Evolutionary conservation across 92 coral and sea anemone genomes (phyloP).

Genomic region (Epizoanthus stellaris): DNA sequence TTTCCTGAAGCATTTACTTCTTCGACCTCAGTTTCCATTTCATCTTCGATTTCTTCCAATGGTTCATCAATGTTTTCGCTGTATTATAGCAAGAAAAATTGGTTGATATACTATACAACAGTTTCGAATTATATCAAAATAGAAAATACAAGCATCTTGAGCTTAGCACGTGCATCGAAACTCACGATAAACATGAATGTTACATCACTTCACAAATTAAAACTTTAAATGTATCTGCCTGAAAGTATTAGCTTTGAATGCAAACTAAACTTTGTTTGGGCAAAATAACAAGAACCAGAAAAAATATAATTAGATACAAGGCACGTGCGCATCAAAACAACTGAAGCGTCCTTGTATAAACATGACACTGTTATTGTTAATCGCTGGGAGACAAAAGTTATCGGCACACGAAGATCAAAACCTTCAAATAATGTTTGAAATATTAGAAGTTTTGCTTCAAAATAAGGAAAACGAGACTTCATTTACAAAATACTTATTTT

Average conservation of each 20-base stretch:
- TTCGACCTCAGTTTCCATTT: slow-evolving; percentile 16
- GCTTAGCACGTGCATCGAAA: not conserved
- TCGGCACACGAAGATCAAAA: not conserved
- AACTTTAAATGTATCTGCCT: not conserved
- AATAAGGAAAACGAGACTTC: not conserved
- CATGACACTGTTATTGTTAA: not conserved
- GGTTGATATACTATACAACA: not conserved
- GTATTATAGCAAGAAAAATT: slow-evolving; percentile 8
- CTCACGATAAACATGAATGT: not conserved
- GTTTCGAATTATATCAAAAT: not conserved
- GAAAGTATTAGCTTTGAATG: not conserved
- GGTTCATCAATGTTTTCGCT: slow-evolving; percentile 8
- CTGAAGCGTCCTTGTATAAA: not conserved
- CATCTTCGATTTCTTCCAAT: slow-evolving; percentile 4
- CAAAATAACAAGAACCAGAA: not conserved
- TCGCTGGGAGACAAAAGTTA: not conserved
- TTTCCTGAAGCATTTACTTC: slow-evolving; percentile 15
- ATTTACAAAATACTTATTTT: too few relatives aligned
- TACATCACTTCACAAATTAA: not conserved
- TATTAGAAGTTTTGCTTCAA: not conserved
- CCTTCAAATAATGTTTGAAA: not conserved
- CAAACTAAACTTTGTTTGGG: not conserved
- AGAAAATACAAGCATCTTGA: not conserved
- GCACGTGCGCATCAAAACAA: not conserved
- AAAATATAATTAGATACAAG: not conserved